Conservation (phyloP, 2,888 invertebrate species). For the Rhodophaea formosa region DNA sequence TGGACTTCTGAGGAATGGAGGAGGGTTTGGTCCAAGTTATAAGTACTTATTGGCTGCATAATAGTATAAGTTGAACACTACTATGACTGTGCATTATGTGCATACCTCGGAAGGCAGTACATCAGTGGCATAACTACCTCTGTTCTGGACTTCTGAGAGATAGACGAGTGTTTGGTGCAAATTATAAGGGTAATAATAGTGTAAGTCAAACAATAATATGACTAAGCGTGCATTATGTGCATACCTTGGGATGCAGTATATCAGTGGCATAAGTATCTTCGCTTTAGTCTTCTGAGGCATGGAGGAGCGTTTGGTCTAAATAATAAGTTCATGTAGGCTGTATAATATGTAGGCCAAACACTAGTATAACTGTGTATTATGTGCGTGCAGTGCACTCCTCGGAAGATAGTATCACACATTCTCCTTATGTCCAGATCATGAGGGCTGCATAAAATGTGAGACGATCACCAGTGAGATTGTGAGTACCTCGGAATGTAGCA, state of each 20-base stretch:
- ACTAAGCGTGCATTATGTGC: too few relatives aligned
- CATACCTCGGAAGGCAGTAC: constrained; percentile 12
- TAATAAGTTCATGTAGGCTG: not conserved
- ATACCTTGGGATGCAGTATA: too few relatives aligned
- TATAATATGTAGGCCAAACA: not conserved
- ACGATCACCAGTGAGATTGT: constrained; percentile 8
- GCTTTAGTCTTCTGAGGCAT: too few relatives aligned
- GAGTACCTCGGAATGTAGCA: constrained; percentile 8
- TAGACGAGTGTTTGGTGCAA: constrained; percentile 18
- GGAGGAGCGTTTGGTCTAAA: too few relatives aligned
- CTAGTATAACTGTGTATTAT: constrained; percentile 4
- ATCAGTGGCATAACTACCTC: constrained; percentile 29
- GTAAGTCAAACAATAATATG: too few relatives aligned
- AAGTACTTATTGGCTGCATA: not conserved
- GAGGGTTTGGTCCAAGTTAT: constrained; percentile 19
- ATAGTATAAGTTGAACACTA: not conserved
- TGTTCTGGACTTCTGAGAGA: constrained; percentile 20
- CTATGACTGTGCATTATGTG: constrained; percentile 5
- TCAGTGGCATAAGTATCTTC: too few relatives aligned
- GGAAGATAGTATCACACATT: too few relatives aligned
- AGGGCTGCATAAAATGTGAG: constrained; percentile 5
- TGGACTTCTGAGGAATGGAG: constrained; percentile 21
- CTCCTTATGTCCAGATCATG: not conserved
- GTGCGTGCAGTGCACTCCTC: too few relatives aligned
- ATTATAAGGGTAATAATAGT: constrained; percentile 12